Evolutionary conservation across 2,888 invertebrate genomes (phyloP), one percentile per base, ranked within the genome.

Genomic region (Dasypogon diadema): DNA sequence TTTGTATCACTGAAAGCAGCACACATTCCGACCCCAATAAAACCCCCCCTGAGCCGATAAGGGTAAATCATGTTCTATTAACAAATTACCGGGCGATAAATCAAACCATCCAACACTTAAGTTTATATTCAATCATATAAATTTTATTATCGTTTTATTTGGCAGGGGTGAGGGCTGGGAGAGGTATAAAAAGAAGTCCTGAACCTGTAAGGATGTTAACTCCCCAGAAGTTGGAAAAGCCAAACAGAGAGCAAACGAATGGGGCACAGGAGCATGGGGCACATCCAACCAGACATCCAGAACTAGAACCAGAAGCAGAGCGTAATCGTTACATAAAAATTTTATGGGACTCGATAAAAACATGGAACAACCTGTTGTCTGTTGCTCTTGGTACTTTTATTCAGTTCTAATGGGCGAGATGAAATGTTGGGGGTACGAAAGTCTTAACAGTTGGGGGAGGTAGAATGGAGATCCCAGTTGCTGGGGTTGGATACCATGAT

Each of bases 101-200:
- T 81, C 81, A 80, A 80, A 80, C 80, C 79, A 80, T 80, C 79
- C 77, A 79, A 79, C 79, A 81, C 80, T 80, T 80, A 81, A 81
- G 80, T 81, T 81, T 81, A 81, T 81, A 81, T 81, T 80, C 80
- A 80, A 80, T 81, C 80, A 81, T 81, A 80, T 81, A 80, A 80
- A 81, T 81, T 81, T 81, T 81, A 81, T 81, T 81, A 81, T 81
- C 80, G 80, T 81, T 81, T 81, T 81, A 80, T 80, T n/a, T 79
- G 79, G 80, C 77, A 79, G 78, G 56, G 30, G 56, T 24, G 21
- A 30, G 30, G 24, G 54, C 14, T 4, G 54, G 34, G 21, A n/a
- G 34, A 56, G 51, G 51, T 54, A 75, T 76, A 75, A 73, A 65
- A 75, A 63, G 63, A 37, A 48, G 21, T 34, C 55, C 42, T 55